Evolutionary conservation across 2,797 vertebrate species (phyloP).

Genomic region (Phaenicophaeus curvirostris): DNA sequence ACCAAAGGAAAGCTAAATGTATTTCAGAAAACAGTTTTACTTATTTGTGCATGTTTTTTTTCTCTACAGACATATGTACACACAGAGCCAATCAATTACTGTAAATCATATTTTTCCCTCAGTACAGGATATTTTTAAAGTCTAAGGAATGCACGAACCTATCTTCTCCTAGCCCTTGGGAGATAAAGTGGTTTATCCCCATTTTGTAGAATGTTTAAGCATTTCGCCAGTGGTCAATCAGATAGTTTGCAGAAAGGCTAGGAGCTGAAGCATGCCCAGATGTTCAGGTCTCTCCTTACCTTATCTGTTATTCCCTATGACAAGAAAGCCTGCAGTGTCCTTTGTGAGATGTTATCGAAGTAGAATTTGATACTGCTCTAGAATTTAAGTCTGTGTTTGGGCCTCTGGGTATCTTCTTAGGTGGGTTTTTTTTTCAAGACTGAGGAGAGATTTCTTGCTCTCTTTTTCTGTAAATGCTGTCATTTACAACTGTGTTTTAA

Average conservation of each 20-base stretch:
- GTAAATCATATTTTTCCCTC: background rate
- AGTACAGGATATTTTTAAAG: background rate
- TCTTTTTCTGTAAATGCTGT: background rate
- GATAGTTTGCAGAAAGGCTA: background rate
- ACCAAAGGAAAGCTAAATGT: accelerated
- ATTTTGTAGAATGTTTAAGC: background rate
- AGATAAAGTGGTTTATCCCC: background rate
- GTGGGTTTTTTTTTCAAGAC: background rate
- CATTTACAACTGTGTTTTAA: background rate
- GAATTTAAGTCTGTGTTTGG: background rate
- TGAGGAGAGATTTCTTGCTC: background rate
- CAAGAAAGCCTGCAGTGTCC: background rate
- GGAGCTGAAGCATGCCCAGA: background rate
- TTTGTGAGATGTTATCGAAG: background rate
- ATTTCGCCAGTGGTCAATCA: background rate
- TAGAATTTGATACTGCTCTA: background rate
- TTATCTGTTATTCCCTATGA: background rate
- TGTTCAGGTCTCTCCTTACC: background rate
- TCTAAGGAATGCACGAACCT: background rate
- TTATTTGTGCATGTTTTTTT: background rate
- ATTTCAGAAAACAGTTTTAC: background rate
- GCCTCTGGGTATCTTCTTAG: background rate
- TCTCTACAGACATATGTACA: background rate
- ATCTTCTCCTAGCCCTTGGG: background rate
- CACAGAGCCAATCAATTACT: background rate